phyloP scores from a whole-genome alignment of 2,113 vertebrate genomes.

The Cephalopholis sonnerati region DNA sequence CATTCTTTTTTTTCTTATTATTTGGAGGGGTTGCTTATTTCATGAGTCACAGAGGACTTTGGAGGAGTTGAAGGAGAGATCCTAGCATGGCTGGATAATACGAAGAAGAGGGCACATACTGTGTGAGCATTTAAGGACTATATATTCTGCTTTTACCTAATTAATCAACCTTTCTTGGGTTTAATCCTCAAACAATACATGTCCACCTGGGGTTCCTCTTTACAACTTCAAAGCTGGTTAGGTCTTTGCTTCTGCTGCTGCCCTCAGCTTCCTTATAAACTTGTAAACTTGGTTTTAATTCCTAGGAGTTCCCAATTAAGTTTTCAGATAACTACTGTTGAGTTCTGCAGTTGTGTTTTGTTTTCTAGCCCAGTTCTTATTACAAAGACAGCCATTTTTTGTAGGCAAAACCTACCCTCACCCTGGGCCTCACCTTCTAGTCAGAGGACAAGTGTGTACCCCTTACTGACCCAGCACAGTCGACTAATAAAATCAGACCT shows the following conservation, averaged over 20 bases:
- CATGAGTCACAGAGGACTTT: constrained; percentile 32
- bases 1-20: constrained; percentile 15
- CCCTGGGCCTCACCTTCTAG: constrained; percentile 9
- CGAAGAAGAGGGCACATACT: not conserved
- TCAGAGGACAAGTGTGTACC: constrained; percentile 7
- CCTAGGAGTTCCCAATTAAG: not conserved
- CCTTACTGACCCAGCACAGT: constrained; percentile 22
- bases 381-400: not conserved
- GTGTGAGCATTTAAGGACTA: not conserved
- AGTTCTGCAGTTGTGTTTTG: not conserved
- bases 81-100: not conserved
- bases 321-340: not conserved
- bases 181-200: not conserved
- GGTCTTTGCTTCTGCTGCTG: not conserved
- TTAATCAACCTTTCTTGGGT: constrained; percentile 18
- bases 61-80: constrained; percentile 21
- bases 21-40: constrained; percentile 38
- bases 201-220: not conserved
- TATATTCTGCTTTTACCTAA: constrained; percentile 9
- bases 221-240: not conserved
- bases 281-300: constrained; percentile 5
- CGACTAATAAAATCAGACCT: constrained; percentile 40
- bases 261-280: not conserved
- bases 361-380: not conserved
- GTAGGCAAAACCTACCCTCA: not conserved